Evolutionary conservation across 2,113 vertebrate genomes (phyloP), one percentile per base, ranked within the genome.

Genomic region (Scomber colias): DNA sequence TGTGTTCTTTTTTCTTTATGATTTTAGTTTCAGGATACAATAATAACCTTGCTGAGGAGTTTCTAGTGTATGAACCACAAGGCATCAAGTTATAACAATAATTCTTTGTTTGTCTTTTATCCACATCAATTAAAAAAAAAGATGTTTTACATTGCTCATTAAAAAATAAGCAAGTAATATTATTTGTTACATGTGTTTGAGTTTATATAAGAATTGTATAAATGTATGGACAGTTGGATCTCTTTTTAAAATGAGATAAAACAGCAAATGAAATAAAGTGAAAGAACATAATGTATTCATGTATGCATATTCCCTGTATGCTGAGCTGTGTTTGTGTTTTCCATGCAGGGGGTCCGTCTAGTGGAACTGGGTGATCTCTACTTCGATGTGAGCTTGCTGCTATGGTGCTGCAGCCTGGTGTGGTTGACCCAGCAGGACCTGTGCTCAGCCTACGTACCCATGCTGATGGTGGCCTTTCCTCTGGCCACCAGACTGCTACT

Each of bases 391-490:
- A 95, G 96, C 10, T 68, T 99, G 75, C 89, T 96, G 75, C 92
- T 97, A 79, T 99, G 98, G 95, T 96, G 97, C 71, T 54, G 92
- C 74, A 93, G 87, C 53, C 93, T 98, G 89, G 53, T 95, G 77
- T 84, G 92, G 81, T 87, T 99, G 48, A 99, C 96, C 75, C 95
- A 92, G 5, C 93, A 85, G 21, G 96, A 95, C 44, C 86, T 99
- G 68, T 98, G 96, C 78, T 98, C 98, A 0, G 97, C 98, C 8
- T 99, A 97, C 30, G 88, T 98, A 66, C 96, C 96, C 83, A 95
- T 95, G 0, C 82, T 98, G 1, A 98, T 97, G 97, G 96, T 99
- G 67, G 95, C 93, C 2, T 98, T 99, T 87, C 97, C 98, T 6
- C 89, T 99, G 68, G 83, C 95, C 68, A 91, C 96, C 85, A 97